These are phyloP conservation scores for Amphimedon queenslandica DNA, from an alignment of 37 sponge, comb jelly and placozoan genomes.

Conservation along the genomic window DNA sequence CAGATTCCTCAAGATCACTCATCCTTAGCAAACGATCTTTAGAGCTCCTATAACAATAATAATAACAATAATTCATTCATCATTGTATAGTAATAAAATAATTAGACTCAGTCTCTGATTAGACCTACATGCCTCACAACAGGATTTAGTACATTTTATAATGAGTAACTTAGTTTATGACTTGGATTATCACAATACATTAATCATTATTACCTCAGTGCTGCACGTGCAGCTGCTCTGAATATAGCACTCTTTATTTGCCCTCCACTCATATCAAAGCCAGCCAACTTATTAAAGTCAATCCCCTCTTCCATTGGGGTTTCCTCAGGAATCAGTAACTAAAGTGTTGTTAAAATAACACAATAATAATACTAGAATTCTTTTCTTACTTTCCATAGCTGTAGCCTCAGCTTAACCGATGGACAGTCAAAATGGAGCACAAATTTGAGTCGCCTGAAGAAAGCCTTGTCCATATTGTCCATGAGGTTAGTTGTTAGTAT, in stretches of 20 bases:
- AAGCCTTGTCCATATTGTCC: conserved; percentile 86
- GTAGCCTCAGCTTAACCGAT: conserved; percentile 22
- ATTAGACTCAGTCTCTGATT: background rate
- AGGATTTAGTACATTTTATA: background rate
- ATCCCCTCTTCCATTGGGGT: conserved; percentile 65
- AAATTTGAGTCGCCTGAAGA: conserved; percentile 73
- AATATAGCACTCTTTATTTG: conserved; percentile 69
- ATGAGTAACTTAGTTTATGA: background rate
- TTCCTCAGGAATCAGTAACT: conserved; percentile 72
- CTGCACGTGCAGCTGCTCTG: conserved; percentile 68
- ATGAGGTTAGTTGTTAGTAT: conserved; percentile 83
- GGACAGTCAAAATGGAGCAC: conserved; percentile 68
- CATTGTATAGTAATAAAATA: background rate
- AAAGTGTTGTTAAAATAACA: too few species aligned
- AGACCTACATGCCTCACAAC: background rate
- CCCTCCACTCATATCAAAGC: conserved; percentile 78
- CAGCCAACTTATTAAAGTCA: conserved; percentile 53
- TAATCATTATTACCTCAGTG: conserved; percentile 64
- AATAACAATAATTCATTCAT: too few species aligned
- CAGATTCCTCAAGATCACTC: conserved; percentile 60
- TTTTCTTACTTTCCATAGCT: conserved; percentile 71
- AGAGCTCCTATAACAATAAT: background rate
- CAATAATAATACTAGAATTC: background rate
- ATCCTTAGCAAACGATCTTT: conserved; percentile 39
- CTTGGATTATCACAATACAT: background rate